Conservation (phyloP, 2,888 invertebrate species). For the Eristalis arbustorum region DNA sequence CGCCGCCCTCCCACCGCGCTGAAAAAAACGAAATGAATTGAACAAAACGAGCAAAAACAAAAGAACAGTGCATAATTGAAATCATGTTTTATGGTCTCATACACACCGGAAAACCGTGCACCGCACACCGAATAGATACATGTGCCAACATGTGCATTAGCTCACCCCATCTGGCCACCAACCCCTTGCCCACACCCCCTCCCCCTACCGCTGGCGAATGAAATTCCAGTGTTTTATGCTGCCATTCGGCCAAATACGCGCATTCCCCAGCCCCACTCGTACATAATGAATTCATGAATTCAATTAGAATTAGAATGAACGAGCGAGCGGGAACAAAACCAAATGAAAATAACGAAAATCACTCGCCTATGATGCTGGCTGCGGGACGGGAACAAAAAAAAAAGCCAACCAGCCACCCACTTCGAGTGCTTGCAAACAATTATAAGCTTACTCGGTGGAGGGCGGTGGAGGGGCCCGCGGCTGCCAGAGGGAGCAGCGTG, state of each 20-base stretch:
- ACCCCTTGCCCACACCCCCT: background rate
- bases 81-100: conserved; percentile 47
- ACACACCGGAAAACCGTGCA: conserved; percentile 16
- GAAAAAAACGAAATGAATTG: background rate
- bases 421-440: background rate
- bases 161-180: background rate
- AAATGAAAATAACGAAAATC: background rate
- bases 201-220: conserved; percentile 27
- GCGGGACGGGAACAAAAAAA: background rate
- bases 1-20: no score
- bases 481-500: background rate
- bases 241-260: conserved; percentile 32
- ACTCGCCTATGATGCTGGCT: background rate
- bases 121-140: conserved; percentile 5
- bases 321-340: conserved; percentile 20
- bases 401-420: background rate
- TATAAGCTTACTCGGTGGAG: background rate
- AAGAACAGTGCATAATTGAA: conserved; percentile 50
- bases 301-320: conserved; percentile 66
- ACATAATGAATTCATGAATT: conserved; percentile 66
- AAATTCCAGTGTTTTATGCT: conserved; percentile 45
- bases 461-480: background rate
- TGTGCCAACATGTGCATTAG: conserved; percentile 13
- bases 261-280: conserved; percentile 40
- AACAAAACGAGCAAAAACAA: background rate